phyloP scores from a whole-genome alignment of 2,113 vertebrate genomes.

The Gymnogyps californianus region DNA sequence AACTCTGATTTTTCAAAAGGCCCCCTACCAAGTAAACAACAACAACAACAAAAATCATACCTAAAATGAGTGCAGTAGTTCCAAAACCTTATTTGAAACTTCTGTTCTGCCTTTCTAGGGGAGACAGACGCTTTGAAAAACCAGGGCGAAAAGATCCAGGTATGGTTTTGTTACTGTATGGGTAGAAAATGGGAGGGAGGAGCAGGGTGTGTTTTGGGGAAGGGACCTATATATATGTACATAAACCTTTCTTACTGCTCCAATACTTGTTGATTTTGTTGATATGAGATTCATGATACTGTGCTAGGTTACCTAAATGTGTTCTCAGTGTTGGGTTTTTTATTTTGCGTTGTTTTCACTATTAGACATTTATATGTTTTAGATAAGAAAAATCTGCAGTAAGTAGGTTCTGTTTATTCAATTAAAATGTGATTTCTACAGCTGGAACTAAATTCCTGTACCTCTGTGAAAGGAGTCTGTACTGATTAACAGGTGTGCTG shows the following conservation, averaged over 20 bases:
- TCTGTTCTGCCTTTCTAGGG: conserved; percentile 78
- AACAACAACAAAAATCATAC: background rate
- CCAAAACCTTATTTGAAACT: conserved; percentile 58
- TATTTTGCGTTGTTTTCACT: background rate
- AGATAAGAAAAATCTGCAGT: background rate
- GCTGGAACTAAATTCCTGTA: background rate
- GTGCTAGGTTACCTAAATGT: background rate
- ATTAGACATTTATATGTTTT: background rate
- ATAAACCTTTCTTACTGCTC: background rate
- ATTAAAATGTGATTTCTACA: background rate
- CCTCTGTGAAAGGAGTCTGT: background rate
- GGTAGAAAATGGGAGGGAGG: conserved; percentile 46
- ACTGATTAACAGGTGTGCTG: background rate
- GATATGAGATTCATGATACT: background rate
- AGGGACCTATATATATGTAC: background rate
- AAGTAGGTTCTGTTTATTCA: background rate
- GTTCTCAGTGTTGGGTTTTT: background rate
- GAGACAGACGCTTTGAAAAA: conserved; percentile 98
- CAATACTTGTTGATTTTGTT: background rate
- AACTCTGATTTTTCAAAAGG: background rate
- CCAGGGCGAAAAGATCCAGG: conserved; percentile 98
- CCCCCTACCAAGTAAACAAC: background rate
- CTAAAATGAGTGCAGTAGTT: background rate
- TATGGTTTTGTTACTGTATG: conserved; percentile 74
- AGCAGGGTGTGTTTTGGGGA: background rate